Base-by-base conservation (phyloP, 1,140 invertebrate species). In the Eurosta solidaginis region DNA sequence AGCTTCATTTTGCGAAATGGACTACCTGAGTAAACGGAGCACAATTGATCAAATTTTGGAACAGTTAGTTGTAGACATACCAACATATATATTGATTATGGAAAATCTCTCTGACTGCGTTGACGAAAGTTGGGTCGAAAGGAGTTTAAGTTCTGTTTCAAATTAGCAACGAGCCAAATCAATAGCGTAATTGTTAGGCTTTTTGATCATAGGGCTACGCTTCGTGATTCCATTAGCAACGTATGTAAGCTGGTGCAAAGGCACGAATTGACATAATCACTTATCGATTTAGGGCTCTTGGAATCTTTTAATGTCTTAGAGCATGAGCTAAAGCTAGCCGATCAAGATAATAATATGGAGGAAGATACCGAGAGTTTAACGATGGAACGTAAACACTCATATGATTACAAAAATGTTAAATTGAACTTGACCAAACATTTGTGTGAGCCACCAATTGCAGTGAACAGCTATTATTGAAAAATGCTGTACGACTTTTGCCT, bases 121-220 rank as follows among this genome's bases (percentile, higher is more conserved):
- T 47, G 91, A 92, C 81, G 91, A 78, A 91, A 91, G 81, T 84
- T 93, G 68, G 91, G 91, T 79, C 92, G 92, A 91, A 90, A 90
- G 78, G 92, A 93, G 83, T 93, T 92, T 87, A 92, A 93, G 82
- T 93, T n/a, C n/a, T n/a, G n/a, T n/a, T n/a, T n/a, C n/a, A n/a
- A n/a, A n/a, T n/a, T n/a, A n/a, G n/a, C n/a, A n/a, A n/a, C n/a
- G n/a, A n/a, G n/a, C n/a, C n/a, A n/a, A n/a, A n/a, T n/a, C n/a
- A n/a, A n/a, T n/a, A n/a, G n/a, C n/a, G n/a, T n/a, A n/a, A n/a
- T n/a, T n/a, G n/a, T n/a, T n/a, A n/a, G n/a, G n/a, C n/a, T n/a
- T n/a, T n/a, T n/a, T n/a, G n/a, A n/a, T n/a, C n/a, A n/a, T n/a
- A n/a, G n/a, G n/a, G n/a, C n/a, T n/a, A n/a, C n/a, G n/a, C n/a